Conservation (phyloP, 2,888 invertebrate genomes). For the Cinara cedri region DNA sequence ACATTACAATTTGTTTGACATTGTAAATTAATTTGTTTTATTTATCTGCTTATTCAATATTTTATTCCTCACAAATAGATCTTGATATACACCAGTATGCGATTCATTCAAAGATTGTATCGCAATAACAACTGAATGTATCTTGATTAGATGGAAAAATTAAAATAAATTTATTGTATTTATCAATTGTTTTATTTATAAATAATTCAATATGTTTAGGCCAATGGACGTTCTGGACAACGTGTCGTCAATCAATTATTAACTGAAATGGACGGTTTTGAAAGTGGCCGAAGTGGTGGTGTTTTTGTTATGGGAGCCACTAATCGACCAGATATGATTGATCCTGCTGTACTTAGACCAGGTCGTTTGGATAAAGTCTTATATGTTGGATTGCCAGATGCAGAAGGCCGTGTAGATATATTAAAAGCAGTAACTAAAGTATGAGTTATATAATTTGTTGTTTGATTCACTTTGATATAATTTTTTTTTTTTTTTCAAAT, state of each 20-base stretch:
- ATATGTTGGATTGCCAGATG: slow-evolving; percentile 85
- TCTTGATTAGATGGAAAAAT: too few relatives aligned
- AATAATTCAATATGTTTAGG: slow-evolving; percentile 20
- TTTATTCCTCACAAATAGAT: too few relatives aligned
- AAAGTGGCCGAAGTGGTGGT: slow-evolving; percentile 83
- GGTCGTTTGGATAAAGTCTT: slow-evolving; percentile 90
- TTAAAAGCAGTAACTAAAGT: slow-evolving; percentile 87
- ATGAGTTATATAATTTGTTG: slow-evolving; percentile 51
- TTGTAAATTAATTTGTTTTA: too few relatives aligned
- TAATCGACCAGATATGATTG: slow-evolving; percentile 95
- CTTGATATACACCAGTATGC: too few relatives aligned
- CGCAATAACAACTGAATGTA: too few relatives aligned
- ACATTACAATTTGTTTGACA: too few relatives aligned
- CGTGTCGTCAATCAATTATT: slow-evolving; percentile 95
- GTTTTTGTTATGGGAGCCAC: slow-evolving; percentile 96
- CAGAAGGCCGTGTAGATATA: slow-evolving; percentile 83
- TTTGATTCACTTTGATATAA: neutral
- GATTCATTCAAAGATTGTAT: too few relatives aligned
- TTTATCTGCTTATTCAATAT: too few relatives aligned
- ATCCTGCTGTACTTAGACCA: slow-evolving; percentile 87
- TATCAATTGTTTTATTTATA: neutral
- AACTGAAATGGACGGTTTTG: slow-evolving; percentile 98
- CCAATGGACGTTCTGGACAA: slow-evolving; percentile 56
- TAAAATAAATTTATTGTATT: too few relatives aligned
- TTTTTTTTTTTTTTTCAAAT: neutral